Percentiles rank a stretch among this genome's conserved stretches.
phyloP scores from a whole-genome alignment of 2,113 vertebrate species.

The Calyptommatus sinebrachiatus region DNA sequence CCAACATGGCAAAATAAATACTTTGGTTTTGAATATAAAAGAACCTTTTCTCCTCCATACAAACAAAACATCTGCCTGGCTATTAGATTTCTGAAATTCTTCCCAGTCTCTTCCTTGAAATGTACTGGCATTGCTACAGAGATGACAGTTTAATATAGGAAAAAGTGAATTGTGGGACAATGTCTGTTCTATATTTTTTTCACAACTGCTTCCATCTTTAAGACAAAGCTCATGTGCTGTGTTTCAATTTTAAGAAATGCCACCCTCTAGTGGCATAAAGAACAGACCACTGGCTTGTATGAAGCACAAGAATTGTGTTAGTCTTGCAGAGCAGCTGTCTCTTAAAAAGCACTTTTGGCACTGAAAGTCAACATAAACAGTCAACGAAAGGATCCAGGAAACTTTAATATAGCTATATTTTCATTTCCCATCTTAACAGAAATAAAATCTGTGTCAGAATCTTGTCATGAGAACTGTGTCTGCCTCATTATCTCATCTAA shows the following conservation, averaged over 20 bases:
- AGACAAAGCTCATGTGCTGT: neutral
- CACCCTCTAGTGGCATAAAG: conserved; percentile 5
- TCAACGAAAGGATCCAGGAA: too few relatives aligned
- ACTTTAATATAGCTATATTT: neutral
- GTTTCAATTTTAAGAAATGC: conserved; percentile 12
- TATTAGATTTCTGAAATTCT: too few relatives aligned
- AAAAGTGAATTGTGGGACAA: neutral
- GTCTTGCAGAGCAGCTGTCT: neutral
- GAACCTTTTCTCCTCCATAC: too few relatives aligned
- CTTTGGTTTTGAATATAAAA: too few relatives aligned
- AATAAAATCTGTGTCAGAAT: neutral
- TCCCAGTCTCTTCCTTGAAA: too few relatives aligned
- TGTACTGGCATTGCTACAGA: neutral
- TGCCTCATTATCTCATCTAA: neutral
- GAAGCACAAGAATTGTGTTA: neutral
- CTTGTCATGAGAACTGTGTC: neutral
- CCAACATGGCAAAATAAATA: too few relatives aligned
- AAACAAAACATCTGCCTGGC: too few relatives aligned
- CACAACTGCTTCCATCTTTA: neutral
- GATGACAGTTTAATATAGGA: neutral
- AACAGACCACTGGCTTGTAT: neutral
- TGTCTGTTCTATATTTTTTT: neutral
- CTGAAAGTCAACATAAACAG: conserved; percentile 13
- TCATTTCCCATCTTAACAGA: neutral
- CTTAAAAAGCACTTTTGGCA: conserved; percentile 16